These are phyloP conservation scores for Amniataba percoides DNA, from an alignment of 2,797 vertebrate species.

Conservation along the genomic window DNA sequence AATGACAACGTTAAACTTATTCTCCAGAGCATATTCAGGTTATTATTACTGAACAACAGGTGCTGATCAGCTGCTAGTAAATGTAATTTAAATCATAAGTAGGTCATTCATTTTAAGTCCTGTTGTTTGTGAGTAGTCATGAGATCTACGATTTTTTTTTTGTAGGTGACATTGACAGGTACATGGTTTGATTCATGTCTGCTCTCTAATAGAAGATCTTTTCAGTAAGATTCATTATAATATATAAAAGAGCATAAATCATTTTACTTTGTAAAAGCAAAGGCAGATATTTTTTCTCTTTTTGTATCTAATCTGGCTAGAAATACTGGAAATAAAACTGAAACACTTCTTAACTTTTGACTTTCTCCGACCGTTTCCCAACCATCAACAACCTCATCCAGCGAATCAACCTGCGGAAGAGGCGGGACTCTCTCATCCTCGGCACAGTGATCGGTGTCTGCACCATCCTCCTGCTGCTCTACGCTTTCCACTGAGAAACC, in stretches of 20 bases:
- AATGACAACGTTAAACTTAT: not conserved
- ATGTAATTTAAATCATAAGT: not conserved
- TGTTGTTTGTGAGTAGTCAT: not conserved
- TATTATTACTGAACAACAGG: not conserved
- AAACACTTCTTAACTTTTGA: slow-evolving; percentile 64
- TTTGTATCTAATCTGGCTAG: too few relatives aligned
- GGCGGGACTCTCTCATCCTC: slow-evolving; percentile 95
- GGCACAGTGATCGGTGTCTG: slow-evolving; percentile 93
- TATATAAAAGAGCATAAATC: too few relatives aligned
- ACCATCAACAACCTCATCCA: slow-evolving; percentile 98
- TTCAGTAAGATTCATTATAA: too few relatives aligned
- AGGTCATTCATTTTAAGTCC: not conserved
- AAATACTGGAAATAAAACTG: not conserved
- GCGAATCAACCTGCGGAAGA: slow-evolving; percentile 96
- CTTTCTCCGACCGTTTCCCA: slow-evolving; percentile 91
- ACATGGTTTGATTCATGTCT: not conserved
- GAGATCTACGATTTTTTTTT: not conserved
- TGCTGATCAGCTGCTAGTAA: not conserved
- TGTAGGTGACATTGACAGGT: not conserved
- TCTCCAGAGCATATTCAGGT: not conserved
- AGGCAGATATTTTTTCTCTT: not conserved
- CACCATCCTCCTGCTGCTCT: slow-evolving; percentile 94
- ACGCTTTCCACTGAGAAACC: slow-evolving; percentile 93
- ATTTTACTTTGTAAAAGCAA: too few relatives aligned
- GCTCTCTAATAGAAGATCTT: not conserved